These are phyloP conservation scores for Eurypyga helias DNA, from an alignment of 2,113 vertebrate species.

Conservation along the genomic window DNA sequence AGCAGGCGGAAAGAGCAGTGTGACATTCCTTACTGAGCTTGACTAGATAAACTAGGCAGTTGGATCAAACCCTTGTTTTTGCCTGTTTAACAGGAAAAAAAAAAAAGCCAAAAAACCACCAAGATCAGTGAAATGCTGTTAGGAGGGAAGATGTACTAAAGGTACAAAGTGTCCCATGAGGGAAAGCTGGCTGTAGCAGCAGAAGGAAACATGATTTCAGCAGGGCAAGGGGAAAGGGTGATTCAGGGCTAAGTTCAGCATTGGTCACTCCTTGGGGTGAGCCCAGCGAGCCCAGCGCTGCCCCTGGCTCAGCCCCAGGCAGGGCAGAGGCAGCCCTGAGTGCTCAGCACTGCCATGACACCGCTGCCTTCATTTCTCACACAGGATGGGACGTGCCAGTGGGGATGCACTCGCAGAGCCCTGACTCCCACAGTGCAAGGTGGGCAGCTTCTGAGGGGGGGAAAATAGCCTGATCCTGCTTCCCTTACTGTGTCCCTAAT, in stretches of 20 bases:
- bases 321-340: neutral
- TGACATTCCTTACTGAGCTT: neutral
- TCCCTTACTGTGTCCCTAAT: neutral
- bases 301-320: neutral
- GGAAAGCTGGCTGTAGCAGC: neutral
- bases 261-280: neutral
- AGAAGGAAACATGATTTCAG: neutral
- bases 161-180: neutral
- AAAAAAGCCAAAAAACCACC: too few species aligned
- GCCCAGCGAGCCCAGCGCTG: neutral
- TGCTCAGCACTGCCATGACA: neutral
- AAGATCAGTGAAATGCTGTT: neutral
- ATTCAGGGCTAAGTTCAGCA: neutral
- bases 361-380: neutral
- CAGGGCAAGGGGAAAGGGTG: neutral
- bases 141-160: neutral
- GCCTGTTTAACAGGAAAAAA: neutral
- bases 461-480: neutral
- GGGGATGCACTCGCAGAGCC: neutral
- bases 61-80: neutral
- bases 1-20: neutral
- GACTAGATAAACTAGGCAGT: neutral
- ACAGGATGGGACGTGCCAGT: rapidly evolving
- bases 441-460: neutral
- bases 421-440: neutral